These are phyloP conservation scores for Netelia melanura DNA, from an alignment of 2,888 invertebrate species.

Conservation along the genomic window DNA sequence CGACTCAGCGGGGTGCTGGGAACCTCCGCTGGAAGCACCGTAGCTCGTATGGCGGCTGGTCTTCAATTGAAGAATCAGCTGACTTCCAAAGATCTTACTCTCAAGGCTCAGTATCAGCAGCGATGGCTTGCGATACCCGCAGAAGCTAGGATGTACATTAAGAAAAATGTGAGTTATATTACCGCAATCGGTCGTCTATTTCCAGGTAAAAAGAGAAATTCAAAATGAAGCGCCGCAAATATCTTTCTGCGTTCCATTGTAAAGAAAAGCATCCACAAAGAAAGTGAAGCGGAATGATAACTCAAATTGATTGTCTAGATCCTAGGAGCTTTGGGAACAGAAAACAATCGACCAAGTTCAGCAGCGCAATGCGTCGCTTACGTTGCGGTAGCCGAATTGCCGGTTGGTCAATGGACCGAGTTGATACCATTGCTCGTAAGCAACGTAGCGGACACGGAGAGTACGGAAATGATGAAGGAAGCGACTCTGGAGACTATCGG, in stretches of 20 bases:
- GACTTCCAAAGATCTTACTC: conserved; percentile 95
- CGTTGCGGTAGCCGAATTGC: conserved; percentile 98
- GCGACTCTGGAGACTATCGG: conserved; percentile 99
- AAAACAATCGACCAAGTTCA: conserved; percentile 97
- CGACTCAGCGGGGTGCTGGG: conserved; percentile 96
- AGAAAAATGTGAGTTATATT: conserved; percentile 93
- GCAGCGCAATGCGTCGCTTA: conserved; percentile 99
- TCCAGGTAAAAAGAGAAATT: background rate
- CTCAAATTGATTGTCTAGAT: conserved; percentile 88
- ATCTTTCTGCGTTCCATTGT: background rate
- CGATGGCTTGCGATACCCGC: conserved; percentile 97
- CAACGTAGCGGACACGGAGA: conserved; percentile 94
- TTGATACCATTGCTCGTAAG: conserved; percentile 94
- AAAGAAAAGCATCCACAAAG: background rate
- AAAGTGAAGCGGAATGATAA: background rate
- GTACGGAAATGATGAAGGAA: conserved; percentile 97
- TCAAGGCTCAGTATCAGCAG: conserved; percentile 94
- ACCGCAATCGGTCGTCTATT: conserved; percentile 36
- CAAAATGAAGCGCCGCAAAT: background rate
- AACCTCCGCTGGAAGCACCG: conserved; percentile 95
- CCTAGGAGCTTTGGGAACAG: conserved; percentile 97
- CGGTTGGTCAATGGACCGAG: conserved; percentile 96
- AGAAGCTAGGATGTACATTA: conserved; percentile 94
- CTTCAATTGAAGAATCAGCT: conserved; percentile 99
- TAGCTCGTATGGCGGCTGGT: conserved; percentile 99